Percentiles rank a stretch among this genome's conserved stretches.
Conservation (phyloP, 2,113 vertebrate species). For the Elaphurus davidianus region DNA sequence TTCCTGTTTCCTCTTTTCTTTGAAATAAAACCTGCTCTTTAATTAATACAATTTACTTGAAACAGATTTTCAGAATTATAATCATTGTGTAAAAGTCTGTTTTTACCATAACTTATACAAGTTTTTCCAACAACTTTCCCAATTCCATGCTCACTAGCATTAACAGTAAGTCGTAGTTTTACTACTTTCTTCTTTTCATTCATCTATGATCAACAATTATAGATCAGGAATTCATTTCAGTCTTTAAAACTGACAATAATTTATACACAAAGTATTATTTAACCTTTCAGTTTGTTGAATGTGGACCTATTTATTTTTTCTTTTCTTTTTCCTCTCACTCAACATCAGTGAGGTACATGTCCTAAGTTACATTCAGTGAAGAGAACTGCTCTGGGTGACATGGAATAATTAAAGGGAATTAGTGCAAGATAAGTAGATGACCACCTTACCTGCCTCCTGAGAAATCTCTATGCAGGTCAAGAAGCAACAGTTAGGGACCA, state of each 20-base stretch:
- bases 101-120: background rate
- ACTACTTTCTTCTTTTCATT: background rate
- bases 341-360: background rate
- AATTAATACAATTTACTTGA: background rate
- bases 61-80: background rate
- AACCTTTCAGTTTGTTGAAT: background rate
- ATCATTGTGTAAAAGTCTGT: background rate
- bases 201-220: background rate
- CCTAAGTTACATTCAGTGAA: too few species aligned
- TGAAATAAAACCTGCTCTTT: background rate
- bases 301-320: background rate
- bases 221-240: background rate
- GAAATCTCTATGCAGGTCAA: background rate
- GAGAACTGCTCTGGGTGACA: background rate
- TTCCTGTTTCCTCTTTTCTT: background rate
- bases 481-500: background rate
- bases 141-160: fast-evolving
- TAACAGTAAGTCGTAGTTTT: too few species aligned
- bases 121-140: background rate
- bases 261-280: background rate
- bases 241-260: background rate
- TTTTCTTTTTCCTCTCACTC: background rate
- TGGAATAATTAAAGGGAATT: background rate
- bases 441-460: background rate
- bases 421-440: background rate